These are phyloP conservation scores for Drosophila parabipectinata DNA, from an alignment of 1,140 invertebrate genomes.

Conservation along the genomic window DNA sequence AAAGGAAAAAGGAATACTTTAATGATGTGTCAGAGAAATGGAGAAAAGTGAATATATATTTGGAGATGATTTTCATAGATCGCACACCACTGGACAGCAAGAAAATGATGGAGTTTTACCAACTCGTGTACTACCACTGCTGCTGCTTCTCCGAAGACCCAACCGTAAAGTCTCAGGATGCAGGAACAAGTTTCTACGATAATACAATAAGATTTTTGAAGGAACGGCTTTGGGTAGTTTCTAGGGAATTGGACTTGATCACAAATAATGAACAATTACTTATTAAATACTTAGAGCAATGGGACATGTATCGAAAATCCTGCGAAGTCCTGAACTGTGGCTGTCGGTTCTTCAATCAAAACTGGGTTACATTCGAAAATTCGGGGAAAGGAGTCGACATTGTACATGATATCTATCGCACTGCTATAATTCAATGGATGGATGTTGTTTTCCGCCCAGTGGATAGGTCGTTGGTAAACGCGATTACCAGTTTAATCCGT, in stretches of 20 bases:
- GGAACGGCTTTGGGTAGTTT: not conserved
- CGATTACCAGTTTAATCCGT: not conserved
- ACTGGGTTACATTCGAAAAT: constrained; percentile 21
- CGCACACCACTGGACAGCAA: not conserved
- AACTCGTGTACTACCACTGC: constrained; percentile 7
- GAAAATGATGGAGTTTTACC: not conserved
- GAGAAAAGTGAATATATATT: not conserved
- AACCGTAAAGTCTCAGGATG: not conserved
- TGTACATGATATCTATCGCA: constrained; percentile 12
- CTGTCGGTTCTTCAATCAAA: constrained; percentile 10
- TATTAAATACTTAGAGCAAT: not conserved
- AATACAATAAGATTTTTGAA: not conserved
- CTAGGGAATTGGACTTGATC: constrained; percentile 2
- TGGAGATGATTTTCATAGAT: constrained; percentile 9
- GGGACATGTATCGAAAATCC: not conserved
- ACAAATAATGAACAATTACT: not conserved
- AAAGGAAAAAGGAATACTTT: too few relatives aligned
- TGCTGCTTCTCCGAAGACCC: not conserved
- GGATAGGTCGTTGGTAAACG: constrained; percentile 1
- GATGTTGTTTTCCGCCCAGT: constrained; percentile 3
- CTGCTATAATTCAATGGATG: constrained; percentile 25
- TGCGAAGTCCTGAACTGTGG: constrained; percentile 4
- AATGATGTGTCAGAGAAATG: not conserved
- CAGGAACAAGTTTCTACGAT: not conserved
- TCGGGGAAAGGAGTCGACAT: not conserved